Conservation (phyloP, 35 echinoderm and acorn worm genomes). For the Ptychodera flava region DNA sequence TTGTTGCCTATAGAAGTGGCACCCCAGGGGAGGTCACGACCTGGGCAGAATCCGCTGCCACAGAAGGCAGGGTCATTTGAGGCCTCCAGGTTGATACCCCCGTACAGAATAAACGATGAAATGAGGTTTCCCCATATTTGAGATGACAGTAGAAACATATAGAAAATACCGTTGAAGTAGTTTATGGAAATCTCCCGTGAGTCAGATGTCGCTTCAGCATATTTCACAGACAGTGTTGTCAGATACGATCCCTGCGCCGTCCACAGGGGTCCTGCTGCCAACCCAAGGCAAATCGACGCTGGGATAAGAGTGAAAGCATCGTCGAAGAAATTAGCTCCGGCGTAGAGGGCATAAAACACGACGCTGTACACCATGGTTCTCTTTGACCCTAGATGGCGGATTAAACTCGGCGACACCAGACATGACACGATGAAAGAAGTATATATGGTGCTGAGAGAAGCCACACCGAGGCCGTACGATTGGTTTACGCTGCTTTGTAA, state of each 20-base stretch:
- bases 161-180: slow-evolving; percentile 87
- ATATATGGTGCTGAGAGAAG: neutral
- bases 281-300: slow-evolving; percentile 41
- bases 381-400: slow-evolving; percentile 49
- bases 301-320: slow-evolving; percentile 45
- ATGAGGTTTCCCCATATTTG: slow-evolving; percentile 76
- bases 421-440: slow-evolving; percentile 5
- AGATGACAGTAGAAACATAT: slow-evolving; percentile 61
- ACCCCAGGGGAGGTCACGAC: neutral
- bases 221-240: slow-evolving; percentile 61
- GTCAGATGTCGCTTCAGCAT: slow-evolving; percentile 50
- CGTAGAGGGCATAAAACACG: slow-evolving; percentile 44
- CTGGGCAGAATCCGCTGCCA: neutral
- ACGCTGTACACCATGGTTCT: slow-evolving; percentile 59
- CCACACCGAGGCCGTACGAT: neutral
- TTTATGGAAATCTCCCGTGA: slow-evolving; percentile 71
- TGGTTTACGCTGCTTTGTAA: neutral
- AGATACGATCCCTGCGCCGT: slow-evolving; percentile 82
- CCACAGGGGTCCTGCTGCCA: slow-evolving; percentile 79
- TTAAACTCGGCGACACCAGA: slow-evolving; percentile 47
- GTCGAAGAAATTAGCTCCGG: slow-evolving; percentile 56
- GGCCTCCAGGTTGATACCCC: neutral
- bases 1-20: neutral
- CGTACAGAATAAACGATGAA: slow-evolving; percentile 31
- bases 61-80: neutral